phyloP scores from a whole-genome alignment of 2,113 vertebrate genomes.

The Hipposideros armiger region DNA sequence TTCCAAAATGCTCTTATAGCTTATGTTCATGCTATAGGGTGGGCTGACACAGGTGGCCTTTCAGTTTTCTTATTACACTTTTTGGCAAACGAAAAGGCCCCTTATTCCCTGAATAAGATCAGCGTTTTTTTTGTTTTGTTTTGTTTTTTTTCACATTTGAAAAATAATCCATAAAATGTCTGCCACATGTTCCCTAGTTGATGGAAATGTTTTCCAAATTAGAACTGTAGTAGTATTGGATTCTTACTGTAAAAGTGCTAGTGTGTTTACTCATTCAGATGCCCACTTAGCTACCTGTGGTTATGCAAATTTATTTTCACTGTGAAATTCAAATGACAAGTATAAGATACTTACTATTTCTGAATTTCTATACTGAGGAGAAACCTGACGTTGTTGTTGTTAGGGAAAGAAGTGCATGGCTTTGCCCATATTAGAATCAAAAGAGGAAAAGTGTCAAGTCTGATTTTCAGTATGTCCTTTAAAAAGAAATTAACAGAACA shows the following conservation, averaged over 20 bases:
- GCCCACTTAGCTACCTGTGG: constrained; percentile 56
- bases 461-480: constrained; percentile 23
- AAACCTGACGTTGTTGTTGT: constrained; percentile 6
- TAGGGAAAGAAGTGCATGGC: neutral
- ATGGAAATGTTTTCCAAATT: constrained; percentile 83
- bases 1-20: constrained; percentile 78
- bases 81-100: constrained; percentile 83
- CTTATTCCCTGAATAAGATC: constrained; percentile 84
- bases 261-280: constrained; percentile 68
- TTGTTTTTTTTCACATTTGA: constrained; percentile 82
- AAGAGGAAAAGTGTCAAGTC: constrained; percentile 25
- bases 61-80: constrained; percentile 84
- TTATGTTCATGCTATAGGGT: constrained; percentile 82
- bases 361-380: constrained; percentile 42
- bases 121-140: constrained; percentile 42
- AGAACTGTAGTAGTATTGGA: constrained; percentile 57
- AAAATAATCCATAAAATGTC: constrained; percentile 83
- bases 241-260: constrained; percentile 68
- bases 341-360: constrained; percentile 25
- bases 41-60: constrained; percentile 87
- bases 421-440: neutral
- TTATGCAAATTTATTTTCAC: constrained; percentile 59
- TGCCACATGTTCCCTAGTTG: constrained; percentile 85
- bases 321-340: constrained; percentile 48
- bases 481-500: neutral